These are phyloP conservation scores for Sterrhoptilus dennistouni DNA, from an alignment of 2,113 vertebrate genomes.

Conservation along the genomic window DNA sequence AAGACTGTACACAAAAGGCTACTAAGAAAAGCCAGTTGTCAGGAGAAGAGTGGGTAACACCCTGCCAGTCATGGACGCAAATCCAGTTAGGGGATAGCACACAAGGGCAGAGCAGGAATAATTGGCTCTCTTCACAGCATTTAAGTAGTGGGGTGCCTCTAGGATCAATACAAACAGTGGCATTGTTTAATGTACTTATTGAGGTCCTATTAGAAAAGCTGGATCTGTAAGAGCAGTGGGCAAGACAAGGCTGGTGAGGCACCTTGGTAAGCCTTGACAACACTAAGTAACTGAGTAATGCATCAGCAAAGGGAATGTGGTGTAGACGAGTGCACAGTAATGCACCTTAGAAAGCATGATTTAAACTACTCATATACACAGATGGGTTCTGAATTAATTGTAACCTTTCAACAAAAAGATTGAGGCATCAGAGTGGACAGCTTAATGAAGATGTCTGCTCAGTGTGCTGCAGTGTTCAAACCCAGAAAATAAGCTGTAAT, in stretches of 20 bases:
- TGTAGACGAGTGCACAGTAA: constrained; percentile 29
- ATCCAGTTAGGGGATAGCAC: constrained; percentile 23
- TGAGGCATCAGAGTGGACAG: constrained; percentile 24
- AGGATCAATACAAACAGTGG: not conserved
- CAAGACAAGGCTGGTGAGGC: constrained; percentile 14
- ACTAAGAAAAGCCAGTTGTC: constrained; percentile 31
- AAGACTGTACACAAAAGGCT: constrained; percentile 21
- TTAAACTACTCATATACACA: constrained; percentile 41
- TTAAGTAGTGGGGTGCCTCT: constrained; percentile 37
- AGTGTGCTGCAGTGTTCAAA: not conserved
- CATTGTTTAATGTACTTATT: constrained; percentile 40
- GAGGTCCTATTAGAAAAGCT: constrained; percentile 31
- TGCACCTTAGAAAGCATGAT: constrained; percentile 40
- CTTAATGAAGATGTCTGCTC: constrained; percentile 60
- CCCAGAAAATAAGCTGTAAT: constrained; percentile 34
- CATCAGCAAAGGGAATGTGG: constrained; percentile 12
- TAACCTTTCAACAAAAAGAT: constrained; percentile 59
- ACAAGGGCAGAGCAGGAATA: not conserved
- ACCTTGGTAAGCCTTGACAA: constrained; percentile 36
- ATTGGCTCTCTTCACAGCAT: constrained; percentile 35
- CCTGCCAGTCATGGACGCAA: constrained; percentile 47
- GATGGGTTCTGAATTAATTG: constrained; percentile 60
- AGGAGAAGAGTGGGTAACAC: constrained; percentile 33
- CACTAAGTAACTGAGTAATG: constrained; percentile 46
- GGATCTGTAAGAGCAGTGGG: constrained; percentile 8